phyloP scores from a whole-genome alignment of 2,113 vertebrate genomes.

The Cyprinodon variegatus region DNA sequence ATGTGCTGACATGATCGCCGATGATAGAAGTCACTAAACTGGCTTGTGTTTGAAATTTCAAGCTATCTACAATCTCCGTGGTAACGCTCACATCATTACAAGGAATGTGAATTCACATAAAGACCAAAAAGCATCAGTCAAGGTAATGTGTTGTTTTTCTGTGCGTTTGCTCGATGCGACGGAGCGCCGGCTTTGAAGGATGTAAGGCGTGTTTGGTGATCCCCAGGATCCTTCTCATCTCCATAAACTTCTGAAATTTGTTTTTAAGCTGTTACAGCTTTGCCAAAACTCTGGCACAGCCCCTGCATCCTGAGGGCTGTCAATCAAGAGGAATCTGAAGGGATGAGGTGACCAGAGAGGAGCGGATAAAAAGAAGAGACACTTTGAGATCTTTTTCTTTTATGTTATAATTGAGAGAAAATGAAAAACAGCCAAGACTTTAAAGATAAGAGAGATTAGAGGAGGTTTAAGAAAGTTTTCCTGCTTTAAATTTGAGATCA shows the following conservation, averaged over 20 bases:
- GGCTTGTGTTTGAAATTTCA: background rate
- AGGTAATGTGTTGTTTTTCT: background rate
- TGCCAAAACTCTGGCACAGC: constrained; percentile 2
- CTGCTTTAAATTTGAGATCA: background rate
- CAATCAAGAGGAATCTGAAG: constrained; percentile 32
- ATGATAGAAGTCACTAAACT: background rate
- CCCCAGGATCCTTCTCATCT: constrained; percentile 44
- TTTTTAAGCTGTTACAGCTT: constrained; percentile 40
- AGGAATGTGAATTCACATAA: background rate
- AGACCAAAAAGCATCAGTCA: constrained; percentile 6
- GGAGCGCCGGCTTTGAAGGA: constrained; percentile 12
- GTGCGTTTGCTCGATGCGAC: constrained; percentile 2
- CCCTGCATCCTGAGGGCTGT: constrained; percentile 20
- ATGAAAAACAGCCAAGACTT: background rate
- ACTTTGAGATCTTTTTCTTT: background rate
- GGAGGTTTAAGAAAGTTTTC: background rate
- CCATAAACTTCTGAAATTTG: constrained; percentile 54
- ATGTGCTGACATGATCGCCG: background rate
- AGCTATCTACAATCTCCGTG: background rate
- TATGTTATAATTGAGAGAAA: background rate
- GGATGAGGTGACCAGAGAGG: background rate
- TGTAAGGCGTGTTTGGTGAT: constrained; percentile 8
- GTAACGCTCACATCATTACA: background rate
- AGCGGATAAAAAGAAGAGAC: background rate
- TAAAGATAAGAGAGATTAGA: background rate